phyloP scores from a whole-genome alignment of 2,888 invertebrate genomes.

The Pristionchus fissidentatus region DNA sequence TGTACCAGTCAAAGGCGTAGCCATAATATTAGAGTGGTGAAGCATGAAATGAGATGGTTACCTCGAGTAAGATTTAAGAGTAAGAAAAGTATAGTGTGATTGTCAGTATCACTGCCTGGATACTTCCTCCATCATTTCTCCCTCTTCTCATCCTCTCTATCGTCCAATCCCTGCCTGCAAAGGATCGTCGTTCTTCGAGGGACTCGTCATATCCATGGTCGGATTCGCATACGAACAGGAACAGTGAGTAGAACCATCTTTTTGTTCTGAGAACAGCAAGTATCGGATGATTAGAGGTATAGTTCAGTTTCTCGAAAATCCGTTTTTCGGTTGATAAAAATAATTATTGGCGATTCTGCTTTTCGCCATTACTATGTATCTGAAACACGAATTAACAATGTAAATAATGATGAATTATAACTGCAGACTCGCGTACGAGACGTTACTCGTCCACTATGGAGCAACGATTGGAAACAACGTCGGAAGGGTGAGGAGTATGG shows the following conservation, averaged over 20 bases:
- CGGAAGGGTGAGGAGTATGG: too few species aligned
- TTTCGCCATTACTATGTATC: too few species aligned
- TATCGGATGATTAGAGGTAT: too few species aligned
- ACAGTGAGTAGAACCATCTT: not conserved
- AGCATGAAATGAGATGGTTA: not conserved
- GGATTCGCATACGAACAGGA: slow-evolving; percentile 22
- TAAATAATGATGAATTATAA: not conserved
- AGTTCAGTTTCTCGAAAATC: too few species aligned
- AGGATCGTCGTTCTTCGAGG: slow-evolving; percentile 14
- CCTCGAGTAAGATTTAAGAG: not conserved
- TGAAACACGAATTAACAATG: too few species aligned
- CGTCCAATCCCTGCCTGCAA: slow-evolving; percentile 42
- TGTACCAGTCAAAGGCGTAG: not conserved
- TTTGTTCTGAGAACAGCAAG: too few species aligned
- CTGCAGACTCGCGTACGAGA: not conserved
- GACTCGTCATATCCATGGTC: not conserved
- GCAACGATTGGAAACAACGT: not conserved
- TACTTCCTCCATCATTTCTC: not conserved
- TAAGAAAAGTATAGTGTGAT: not conserved
- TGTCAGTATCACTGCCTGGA: slow-evolving; percentile 15
- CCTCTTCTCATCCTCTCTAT: slow-evolving; percentile 41
- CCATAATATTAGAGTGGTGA: not conserved
- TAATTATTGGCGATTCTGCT: too few species aligned
- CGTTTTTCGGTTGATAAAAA: too few species aligned
- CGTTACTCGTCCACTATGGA: not conserved